Base-by-base conservation (phyloP, 2,888 invertebrate genomes). In the Caenorhabditis japonica region DNA sequence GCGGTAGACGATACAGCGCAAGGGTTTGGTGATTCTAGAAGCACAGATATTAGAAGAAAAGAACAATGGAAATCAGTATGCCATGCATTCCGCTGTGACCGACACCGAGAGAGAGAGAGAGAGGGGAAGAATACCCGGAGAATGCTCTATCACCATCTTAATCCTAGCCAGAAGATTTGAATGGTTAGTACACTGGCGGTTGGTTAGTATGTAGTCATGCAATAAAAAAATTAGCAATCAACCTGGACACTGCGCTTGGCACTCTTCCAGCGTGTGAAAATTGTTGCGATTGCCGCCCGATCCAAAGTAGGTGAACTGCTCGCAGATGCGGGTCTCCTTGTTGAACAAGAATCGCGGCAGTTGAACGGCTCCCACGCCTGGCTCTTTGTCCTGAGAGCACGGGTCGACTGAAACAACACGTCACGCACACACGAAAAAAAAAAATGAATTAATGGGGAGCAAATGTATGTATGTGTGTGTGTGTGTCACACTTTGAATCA, bases 271-370 rank as follows among this genome's bases (percentile, higher is more conserved):
- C 13, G 80, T 74, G 38, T 72, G 76, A 64, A 87, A 87, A 70
- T 87, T 87, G 76, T 87, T 87, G 17, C 84, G 59, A 59, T 88
- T 87, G 21, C 85, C 86, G 39, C 84, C 84, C n/a, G 80, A 80
- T 12, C 87, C 87, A 46, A 84, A 83, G 62, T 85, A 87, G 25
- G 66, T 53, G 68, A 86, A 85, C 43, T 79, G 79, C 51, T 85
- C 83, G 75, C 87, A 87, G 23, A 86, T 47, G 34, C 79, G 75
- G 7, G 77, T 74, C 4, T 79, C 68, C 30, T 79, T 71, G 75
- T 87, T 85, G 82, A 84, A 87, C 68, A 76, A 82, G 62, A 68
- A 87, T 10, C 85, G 77, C 5, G 74, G 52, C 21, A 83, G 73
- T 44, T 85, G 82, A 19, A 84, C 72, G 15, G 83, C 81, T 8